phyloP scores from a whole-genome alignment of 2,888 invertebrate species.

The Troilus luridus region DNA sequence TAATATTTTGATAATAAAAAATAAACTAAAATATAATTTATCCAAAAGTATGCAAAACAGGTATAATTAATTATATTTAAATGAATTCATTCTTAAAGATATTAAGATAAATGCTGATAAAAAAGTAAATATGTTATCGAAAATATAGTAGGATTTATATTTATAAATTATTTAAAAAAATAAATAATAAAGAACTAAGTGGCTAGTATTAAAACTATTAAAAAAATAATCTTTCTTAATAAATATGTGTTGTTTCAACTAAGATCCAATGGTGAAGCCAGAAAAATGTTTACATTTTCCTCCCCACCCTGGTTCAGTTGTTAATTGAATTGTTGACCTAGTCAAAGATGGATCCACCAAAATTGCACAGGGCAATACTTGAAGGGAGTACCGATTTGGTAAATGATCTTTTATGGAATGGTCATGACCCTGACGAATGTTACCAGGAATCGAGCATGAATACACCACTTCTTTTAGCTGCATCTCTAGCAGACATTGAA shows the following conservation, averaged over 20 bases:
- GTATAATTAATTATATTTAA: no score
- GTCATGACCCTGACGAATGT: constrained; percentile 68
- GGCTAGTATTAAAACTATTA: not conserved
- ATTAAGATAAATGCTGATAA: no score
- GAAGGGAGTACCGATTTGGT: constrained; percentile 52
- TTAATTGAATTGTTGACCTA: constrained; percentile 50
- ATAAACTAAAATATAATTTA: no score
- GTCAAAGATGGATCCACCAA: constrained; percentile 45
- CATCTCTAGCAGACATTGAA: constrained; percentile 67
- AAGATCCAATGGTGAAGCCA: constrained; percentile 34
- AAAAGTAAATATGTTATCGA: no score
- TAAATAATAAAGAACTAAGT: no score
- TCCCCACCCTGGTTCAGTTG: constrained; percentile 32
- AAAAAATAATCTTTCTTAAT: not conserved
- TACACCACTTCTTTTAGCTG: constrained; percentile 69
- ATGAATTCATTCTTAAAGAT: no score
- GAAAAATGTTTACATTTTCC: constrained; percentile 53
- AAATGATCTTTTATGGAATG: constrained; percentile 58
- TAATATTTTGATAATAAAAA: no score
- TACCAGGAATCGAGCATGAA: constrained; percentile 69
- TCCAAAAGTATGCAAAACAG: no score
- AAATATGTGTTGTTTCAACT: not conserved
- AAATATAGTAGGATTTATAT: no score
- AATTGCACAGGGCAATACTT: constrained; percentile 61
- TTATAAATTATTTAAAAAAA: no score